These are phyloP conservation scores for Diabrotica undecimpunctata DNA, from an alignment of 1,140 invertebrate species.

Conservation along the genomic window DNA sequence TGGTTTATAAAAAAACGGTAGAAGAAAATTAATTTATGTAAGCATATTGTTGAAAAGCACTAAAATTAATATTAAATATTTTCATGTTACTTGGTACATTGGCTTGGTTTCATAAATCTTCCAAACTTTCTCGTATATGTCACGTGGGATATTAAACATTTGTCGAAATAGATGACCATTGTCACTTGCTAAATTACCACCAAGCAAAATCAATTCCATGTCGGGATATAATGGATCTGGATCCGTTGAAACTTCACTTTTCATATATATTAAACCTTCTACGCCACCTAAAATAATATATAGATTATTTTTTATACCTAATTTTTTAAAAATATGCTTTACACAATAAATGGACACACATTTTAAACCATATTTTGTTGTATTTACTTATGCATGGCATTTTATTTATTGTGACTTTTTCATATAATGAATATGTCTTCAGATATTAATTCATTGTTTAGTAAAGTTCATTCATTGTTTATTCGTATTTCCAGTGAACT, in stretches of 20 bases:
- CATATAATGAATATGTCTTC: too few relatives aligned
- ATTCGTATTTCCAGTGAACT: too few relatives aligned
- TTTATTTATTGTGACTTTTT: too few relatives aligned
- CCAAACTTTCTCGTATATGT: slow-evolving; percentile 6
- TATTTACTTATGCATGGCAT: not conserved
- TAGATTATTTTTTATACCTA: too few relatives aligned
- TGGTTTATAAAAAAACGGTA: too few relatives aligned
- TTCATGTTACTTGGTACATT: not conserved
- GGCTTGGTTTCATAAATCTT: not conserved
- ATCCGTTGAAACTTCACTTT: slow-evolving; percentile 2
- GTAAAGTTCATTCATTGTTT: too few relatives aligned
- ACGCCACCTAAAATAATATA: slow-evolving; percentile 7
- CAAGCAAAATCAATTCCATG: slow-evolving; percentile 5
- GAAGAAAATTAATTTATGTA: too few relatives aligned
- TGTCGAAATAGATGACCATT: not conserved
- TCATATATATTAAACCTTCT: not conserved
- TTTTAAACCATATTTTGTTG: too few relatives aligned
- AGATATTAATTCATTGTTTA: too few relatives aligned
- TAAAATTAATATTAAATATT: not conserved
- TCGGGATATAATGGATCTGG: slow-evolving; percentile 12
- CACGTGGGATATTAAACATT: slow-evolving; percentile 1
- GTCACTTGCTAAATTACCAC: not conserved
- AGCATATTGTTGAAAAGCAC: too few relatives aligned
- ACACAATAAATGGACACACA: too few relatives aligned
- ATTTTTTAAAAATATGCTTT: too few relatives aligned